Evolutionary conservation across 1,140 invertebrate species (phyloP), one percentile per base, ranked within the genome.

Genomic region (Charaxes varanes): DNA sequence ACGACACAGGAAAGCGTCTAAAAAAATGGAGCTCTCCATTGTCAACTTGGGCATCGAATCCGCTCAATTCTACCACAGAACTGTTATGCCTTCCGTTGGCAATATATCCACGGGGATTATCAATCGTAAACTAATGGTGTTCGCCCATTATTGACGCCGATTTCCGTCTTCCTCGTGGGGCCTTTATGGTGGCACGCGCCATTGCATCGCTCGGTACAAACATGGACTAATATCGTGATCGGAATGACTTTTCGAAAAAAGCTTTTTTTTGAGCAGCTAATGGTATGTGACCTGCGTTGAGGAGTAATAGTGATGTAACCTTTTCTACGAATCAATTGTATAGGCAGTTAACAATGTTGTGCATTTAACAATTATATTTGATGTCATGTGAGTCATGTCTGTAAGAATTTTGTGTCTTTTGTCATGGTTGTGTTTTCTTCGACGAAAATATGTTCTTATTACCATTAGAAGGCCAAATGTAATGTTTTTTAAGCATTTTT

Each of bases 101-200:
- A 40, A 78, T 79, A 76, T 70, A 71, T 80, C 66, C 57, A 53
- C 44, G 60, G 70, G 62, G 71, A 82, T 82, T 82, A 79, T 78
- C 74, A 82, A 81, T 81, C 72, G 68, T 55, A 60, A 65, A 71
- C 68, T 82, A 82, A 82, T 82, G 78, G 74, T 68, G 66, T 76
- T 73, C 71, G 66, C 51, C 76, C 71, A 79, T 82, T 80, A 80
- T 74, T 70, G 73, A 64, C 63, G 66, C 50, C 71, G 72, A 80
- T 78, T 74, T 79, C 77, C 83, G 68, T 54, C 62, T 61, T 69
- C 67, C 69, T 64, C 70, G 66, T 72, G 71, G 77, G 69, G 77
- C 66, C 74, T 80, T 85, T 85, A 85, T 83, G 74, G 77, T 63
- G 57, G 63, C 68, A 85, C 80, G 83, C 74, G 68, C 71, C 83